A percentile compares a stretch with the other conserved stretches of the same genome.
Evolutionary conservation across 2,113 vertebrate genomes (phyloP).

Genomic region (Petrocephalus microphthalmus): DNA sequence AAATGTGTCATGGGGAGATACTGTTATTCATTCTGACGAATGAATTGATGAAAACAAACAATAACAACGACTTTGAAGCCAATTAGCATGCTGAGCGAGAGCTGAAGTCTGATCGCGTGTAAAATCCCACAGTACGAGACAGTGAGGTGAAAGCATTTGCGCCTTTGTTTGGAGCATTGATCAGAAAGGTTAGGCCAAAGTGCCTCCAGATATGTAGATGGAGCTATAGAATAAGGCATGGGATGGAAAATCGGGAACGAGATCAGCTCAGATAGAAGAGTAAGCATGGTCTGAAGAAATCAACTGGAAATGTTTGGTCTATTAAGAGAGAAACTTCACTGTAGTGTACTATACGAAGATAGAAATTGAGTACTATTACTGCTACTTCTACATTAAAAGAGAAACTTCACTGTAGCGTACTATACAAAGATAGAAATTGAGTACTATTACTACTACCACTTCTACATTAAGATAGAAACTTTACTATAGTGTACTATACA

Average conservation of each 20-base stretch:
- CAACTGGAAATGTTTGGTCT: neutral
- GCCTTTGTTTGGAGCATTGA: neutral
- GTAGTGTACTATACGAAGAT: neutral
- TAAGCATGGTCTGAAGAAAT: neutral
- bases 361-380: neutral
- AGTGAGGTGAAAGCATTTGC: neutral
- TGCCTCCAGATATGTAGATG: neutral
- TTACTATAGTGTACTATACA: neutral
- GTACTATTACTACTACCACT: neutral
- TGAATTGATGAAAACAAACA: constrained; percentile 17
- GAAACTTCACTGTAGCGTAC: neutral
- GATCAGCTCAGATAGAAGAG: neutral
- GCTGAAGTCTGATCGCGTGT: constrained; percentile 20
- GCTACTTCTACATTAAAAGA: neutral
- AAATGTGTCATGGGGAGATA: neutral
- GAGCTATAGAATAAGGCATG: neutral
- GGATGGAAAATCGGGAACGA: neutral
- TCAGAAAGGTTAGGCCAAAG: neutral
- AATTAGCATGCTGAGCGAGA: constrained; percentile 31
- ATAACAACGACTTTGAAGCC: constrained; percentile 26
- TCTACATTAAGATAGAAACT: neutral
- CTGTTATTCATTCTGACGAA: constrained; percentile 11
- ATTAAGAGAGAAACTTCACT: neutral
- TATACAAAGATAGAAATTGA: neutral
- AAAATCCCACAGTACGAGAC: constrained; percentile 19